Base-by-base conservation (phyloP, 2,888 invertebrate species). In the Himalopsyche tibetana region DNA sequence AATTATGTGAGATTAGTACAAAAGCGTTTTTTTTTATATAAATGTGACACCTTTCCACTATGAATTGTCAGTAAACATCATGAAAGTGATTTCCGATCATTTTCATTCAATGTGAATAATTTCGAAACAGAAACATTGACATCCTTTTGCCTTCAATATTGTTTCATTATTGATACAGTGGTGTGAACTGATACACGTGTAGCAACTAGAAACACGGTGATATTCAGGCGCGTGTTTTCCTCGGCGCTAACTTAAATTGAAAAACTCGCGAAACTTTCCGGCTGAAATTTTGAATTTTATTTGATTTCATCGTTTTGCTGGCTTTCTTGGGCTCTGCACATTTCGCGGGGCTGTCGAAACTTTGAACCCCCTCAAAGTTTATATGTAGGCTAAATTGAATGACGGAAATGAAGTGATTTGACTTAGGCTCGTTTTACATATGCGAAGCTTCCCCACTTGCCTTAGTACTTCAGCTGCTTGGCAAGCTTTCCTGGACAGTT, bases 171-270 rank as follows among this genome's bases (percentile, higher is more conserved):
- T 12, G 15, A 51, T 51, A 15, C 51, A 51, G 51, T 51, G 51
- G 9, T 51, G 45, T 51, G 51, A 51, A 51, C 51, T 4, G 51
- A 51, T 1, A 15, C 51, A 51, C 51, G 51, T 51, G 63, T n/a
- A n/a, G 6, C 15, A 9, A n/a, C 19, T 19, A 63, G 63, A 19
- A 63, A 63, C 63, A n/a, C 19, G 63, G 63, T 9, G 11, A 19
- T 9, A 63, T 63, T 19, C 19, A n/a, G 63, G 63, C 51, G 51
- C 51, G 51, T 51, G 51, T 63, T 63, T 63, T 63, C 63, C 19
- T 63, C 2, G 63, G 9, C 63, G 63, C 63, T 63, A 82, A 82
- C 82, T 82, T 82, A 82, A 82, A 82, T 82, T 82, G 82, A 82
- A 82, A 82, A 82, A 82, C 82, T 82, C 82, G n/a, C 19, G 4